A percentile compares a stretch with the other conserved stretches of the same genome.
phyloP scores from a whole-genome alignment of 2,797 vertebrate genomes.

The Leptodactylus fallax region DNA sequence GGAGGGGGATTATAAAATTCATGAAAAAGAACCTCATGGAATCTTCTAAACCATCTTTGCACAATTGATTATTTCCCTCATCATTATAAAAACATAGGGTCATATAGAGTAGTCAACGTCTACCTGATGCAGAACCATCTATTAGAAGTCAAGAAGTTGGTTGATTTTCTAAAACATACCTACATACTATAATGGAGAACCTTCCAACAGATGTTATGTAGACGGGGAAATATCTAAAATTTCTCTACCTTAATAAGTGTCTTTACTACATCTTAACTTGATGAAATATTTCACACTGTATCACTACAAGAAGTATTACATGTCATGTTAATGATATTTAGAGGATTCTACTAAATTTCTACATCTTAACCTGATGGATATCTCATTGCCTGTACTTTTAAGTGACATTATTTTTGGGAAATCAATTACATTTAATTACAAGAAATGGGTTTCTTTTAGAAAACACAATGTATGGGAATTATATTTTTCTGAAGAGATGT shows the following conservation, averaged over 20 bases:
- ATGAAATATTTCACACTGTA: not conserved
- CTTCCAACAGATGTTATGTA: not conserved
- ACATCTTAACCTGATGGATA: not conserved
- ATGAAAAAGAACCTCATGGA: too few species aligned
- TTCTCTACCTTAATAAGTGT: too few species aligned
- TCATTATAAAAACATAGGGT: too few species aligned
- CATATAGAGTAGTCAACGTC: too few species aligned
- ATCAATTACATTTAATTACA: slow-evolving; percentile 8
- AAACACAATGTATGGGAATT: not conserved
- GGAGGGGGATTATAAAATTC: too few species aligned
- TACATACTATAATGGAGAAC: not conserved
- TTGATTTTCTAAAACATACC: not conserved
- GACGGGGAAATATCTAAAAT: not conserved
- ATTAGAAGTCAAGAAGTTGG: not conserved
- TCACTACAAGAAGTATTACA: not conserved
- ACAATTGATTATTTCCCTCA: too few species aligned
- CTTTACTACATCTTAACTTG: not conserved
- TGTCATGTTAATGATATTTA: not conserved
- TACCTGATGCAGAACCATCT: not conserved
- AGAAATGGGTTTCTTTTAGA: not conserved
- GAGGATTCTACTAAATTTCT: not conserved
- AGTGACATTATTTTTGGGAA: not conserved
- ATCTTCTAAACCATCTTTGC: too few species aligned
- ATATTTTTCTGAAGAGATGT: not conserved
- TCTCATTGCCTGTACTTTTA: not conserved